phyloP scores from a whole-genome alignment of 2,888 invertebrate genomes.

The Allygus modestus region DNA sequence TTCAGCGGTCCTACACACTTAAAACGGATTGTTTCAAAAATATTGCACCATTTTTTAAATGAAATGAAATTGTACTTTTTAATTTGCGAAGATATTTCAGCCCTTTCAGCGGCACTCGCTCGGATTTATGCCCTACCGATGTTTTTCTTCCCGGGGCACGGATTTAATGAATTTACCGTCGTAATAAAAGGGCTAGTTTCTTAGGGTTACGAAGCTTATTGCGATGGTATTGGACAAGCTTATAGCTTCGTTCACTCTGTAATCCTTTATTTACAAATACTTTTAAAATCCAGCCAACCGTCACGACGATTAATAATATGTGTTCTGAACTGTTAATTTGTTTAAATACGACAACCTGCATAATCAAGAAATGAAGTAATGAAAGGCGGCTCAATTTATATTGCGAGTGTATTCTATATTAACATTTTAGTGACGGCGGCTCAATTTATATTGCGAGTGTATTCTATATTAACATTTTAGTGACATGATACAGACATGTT shows the following conservation, averaged over 20 bases:
- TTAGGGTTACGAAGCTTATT: conserved; percentile 50
- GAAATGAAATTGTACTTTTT: conserved; percentile 61
- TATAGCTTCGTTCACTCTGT: conserved; percentile 4
- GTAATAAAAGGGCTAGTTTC: conserved; percentile 56
- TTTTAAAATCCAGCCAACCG: neutral
- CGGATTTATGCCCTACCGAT: conserved; percentile 32
- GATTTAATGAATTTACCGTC: conserved; percentile 57
- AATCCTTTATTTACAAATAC: conserved; percentile 12
- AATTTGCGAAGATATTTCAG: conserved; percentile 60
- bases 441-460: too few species aligned
- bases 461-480: too few species aligned
- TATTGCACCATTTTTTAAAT: conserved; percentile 60
- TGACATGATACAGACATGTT: too few species aligned
- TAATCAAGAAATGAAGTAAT: too few species aligned
- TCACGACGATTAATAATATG: too few species aligned
- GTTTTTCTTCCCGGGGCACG: conserved; percentile 5
- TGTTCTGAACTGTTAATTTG: too few species aligned
- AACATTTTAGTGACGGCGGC: too few species aligned
- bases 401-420: too few species aligned
- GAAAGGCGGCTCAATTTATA: too few species aligned
- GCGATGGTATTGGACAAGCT: conserved; percentile 27
- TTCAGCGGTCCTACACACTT: conserved; percentile 53
- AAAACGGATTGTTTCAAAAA: conserved; percentile 61
- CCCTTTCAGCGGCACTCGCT: conserved; percentile 34
- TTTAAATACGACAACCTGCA: too few species aligned